A percentile compares a stretch with the other conserved stretches of the same genome.
phyloP scores from a whole-genome alignment of 2,797 vertebrate species.

The Clarias fuscus region DNA sequence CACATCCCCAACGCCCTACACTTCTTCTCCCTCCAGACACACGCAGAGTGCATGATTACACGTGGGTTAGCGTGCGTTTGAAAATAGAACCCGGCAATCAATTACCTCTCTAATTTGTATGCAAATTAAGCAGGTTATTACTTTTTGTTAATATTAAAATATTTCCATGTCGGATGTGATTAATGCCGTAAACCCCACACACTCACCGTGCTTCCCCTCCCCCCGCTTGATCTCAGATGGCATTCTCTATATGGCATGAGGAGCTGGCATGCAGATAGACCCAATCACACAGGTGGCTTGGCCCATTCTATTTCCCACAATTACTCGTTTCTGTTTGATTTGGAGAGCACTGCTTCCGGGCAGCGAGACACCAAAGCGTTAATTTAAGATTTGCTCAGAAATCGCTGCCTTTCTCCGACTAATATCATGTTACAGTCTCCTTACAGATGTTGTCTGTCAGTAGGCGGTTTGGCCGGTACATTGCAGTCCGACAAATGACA shows the following conservation, averaged over 20 bases:
- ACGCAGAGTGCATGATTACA: conserved; percentile 17
- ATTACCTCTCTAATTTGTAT: conserved; percentile 67
- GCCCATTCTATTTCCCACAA: conserved; percentile 44
- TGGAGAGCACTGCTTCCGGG: conserved; percentile 29
- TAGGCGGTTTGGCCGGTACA: neutral
- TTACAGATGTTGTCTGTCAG: neutral
- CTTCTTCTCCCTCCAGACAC: neutral
- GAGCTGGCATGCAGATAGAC: conserved; percentile 40
- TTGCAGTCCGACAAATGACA: neutral
- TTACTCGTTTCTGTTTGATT: conserved; percentile 49
- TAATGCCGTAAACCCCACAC: conserved; percentile 55
- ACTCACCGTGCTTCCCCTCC: neutral
- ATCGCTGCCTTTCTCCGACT: conserved; percentile 12
- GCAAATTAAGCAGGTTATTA: conserved; percentile 61
- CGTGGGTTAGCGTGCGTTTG: conserved; percentile 41
- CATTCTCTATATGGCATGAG: conserved; percentile 41
- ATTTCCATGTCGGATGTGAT: conserved; percentile 57
- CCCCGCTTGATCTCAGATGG: conserved; percentile 22
- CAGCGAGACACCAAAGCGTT: conserved; percentile 27
- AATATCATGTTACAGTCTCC: conserved; percentile 37
- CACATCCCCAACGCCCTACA: neutral
- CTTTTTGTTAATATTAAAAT: conserved; percentile 64
- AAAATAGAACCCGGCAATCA: conserved; percentile 43
- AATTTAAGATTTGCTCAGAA: conserved; percentile 20
- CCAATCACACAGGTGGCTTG: conserved; percentile 43